Base-by-base conservation (phyloP, 2,113 vertebrate genomes). In the Psephotus haematonotus region DNA sequence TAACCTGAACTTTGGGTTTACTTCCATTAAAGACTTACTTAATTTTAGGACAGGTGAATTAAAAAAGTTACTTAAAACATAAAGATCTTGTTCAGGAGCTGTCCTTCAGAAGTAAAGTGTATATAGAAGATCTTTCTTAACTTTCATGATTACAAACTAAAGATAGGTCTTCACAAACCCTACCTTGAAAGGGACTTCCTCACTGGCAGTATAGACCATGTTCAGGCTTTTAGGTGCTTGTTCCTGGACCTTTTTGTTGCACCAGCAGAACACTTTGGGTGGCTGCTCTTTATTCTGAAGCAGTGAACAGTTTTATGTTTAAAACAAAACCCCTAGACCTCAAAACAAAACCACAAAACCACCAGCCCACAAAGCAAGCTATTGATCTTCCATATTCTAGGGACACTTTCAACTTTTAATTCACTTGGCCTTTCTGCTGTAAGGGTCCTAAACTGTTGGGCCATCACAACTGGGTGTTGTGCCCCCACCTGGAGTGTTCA, bases 161-260 rank as follows among this genome's bases (percentile, higher is more conserved):
- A 84, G 19, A 11, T 14, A 4, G 5, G 11, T 35, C 28, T 76
- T 88, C 77, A 35, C 70, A 72, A 79, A 47, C 5, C 13, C 13
- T 69, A 2, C 24, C 9, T 44, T 52, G 67, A 52, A 52, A 53
- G 10, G 15, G 12, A 27, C n/a, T 41, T 67, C 23, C 37, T 67
- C 17, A 5, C 4, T 0, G 2, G 8, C 78, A 71, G 9, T 2
- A 10, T 28, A 63, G 53, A 17, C 59, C 3, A 0, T 17, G 31
- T 35, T 80, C 22, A 8, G 6, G 11, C 53, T 86, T 60, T 50
- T 35, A 64, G 43, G 5, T 39, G 19, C 28, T 63, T 55, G 17
- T 29, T 92, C 10, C 76, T 80, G 71, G 39, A 47, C 33, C 59
- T 39, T 14, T 29, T 39, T 74, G 3, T 44, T 50, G 33, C 16